Conservation (phyloP, 2,113 vertebrate genomes). For the Myotis davidii region DNA sequence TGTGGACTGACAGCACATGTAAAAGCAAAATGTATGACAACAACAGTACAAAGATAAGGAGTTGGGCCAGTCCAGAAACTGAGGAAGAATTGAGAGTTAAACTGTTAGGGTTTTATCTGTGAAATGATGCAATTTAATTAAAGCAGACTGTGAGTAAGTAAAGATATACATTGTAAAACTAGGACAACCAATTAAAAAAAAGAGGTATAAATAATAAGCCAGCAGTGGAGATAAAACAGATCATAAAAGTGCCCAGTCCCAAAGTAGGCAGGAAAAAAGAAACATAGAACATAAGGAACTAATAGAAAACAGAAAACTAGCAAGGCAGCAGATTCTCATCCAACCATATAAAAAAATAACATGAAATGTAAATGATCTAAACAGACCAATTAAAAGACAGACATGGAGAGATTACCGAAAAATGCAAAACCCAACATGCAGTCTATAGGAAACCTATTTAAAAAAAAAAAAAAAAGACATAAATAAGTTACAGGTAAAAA, state of each 20-base stretch:
- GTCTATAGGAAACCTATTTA: background rate
- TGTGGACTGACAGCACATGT: background rate
- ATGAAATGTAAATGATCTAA: constrained; percentile 13
- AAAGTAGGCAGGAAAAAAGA: background rate
- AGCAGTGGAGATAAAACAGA: constrained; percentile 3
- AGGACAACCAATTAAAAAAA: constrained; percentile 16
- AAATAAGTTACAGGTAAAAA: background rate
- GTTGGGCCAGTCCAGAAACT: too few relatives aligned
- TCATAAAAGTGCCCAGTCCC: background rate
- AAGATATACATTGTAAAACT: constrained; percentile 28
- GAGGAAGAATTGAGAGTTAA: background rate
- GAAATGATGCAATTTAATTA: background rate
- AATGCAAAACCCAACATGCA: background rate
- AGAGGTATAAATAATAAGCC: background rate
- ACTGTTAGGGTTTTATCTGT: background rate
- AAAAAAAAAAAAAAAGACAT: background rate
- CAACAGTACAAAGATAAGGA: constrained; percentile 16
- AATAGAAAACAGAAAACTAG: constrained; percentile 16
- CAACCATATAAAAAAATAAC: background rate
- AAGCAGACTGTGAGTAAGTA: background rate
- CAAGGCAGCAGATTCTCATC: constrained; percentile 24
- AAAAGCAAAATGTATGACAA: constrained; percentile 32
- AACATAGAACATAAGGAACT: background rate
- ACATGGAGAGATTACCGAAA: background rate
- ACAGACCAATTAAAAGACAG: constrained; percentile 8